Evolutionary conservation across 2,113 vertebrate genomes (phyloP), one percentile per base, ranked within the genome.

Genomic region (Xiphias gladius): DNA sequence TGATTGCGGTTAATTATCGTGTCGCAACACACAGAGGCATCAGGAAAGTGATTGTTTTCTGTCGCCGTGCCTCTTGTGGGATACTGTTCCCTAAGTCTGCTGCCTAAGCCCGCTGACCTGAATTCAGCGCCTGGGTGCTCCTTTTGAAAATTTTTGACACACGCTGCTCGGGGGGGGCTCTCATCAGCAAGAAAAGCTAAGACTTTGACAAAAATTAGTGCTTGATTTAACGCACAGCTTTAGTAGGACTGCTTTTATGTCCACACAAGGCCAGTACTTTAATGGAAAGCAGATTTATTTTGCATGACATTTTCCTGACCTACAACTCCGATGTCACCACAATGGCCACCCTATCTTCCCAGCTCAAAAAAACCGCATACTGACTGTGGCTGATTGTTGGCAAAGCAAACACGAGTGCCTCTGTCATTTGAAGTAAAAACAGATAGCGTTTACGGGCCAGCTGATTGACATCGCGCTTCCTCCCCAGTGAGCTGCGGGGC

Each of bases 341-440:
- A 37, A 59, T 71, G 78, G 37, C 7, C 12, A 0, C 32, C 79
- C 79, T 68, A 88, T 85, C 71, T 22, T 14, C 13, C 2, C 55
- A 13, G 24, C n/a, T 74, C 17, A 16, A 80, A 72, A 84, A 39
- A 39, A 63, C 28, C 69, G 71, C 41, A 90, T 79, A 55, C 50
- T 5, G 72, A 63, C 58, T 61, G 39, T 63, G 69, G 79, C 68
- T 80, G 39, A 0, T 2, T 93, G 92, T 94, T 93, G 87, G 83
- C 82, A 94, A 90, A 93, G 79, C 90, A 94, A 93, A 93, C 88
- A 83, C 8, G 35, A 80, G 67, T 20, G n/a, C 69, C 63, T 61
- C 16, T 10, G 3, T 39, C 35, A 66, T 89, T 79, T 89, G n/a
- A 84, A 89, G 81, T 90, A 59, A 89, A 89, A 94, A 93, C 88